These are phyloP conservation scores for Microcebus ravelobensis DNA, from an alignment of 2,113 vertebrate species.

Conservation along the genomic window DNA sequence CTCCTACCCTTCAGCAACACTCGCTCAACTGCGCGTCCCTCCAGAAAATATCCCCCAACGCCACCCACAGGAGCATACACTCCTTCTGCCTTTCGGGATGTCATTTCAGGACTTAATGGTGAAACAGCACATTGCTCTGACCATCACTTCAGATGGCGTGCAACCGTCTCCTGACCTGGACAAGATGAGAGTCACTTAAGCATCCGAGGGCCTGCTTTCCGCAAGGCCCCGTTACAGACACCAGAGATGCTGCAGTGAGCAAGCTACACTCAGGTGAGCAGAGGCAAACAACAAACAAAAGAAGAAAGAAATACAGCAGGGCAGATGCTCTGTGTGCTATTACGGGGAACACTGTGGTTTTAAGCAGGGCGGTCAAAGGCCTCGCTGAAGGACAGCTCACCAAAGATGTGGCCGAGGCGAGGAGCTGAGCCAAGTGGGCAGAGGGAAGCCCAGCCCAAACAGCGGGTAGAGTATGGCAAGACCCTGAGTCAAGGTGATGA, in stretches of 20 bases:
- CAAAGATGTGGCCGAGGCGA: background rate
- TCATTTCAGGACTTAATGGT: background rate
- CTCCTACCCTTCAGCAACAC: no score
- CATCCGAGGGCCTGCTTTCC: background rate
- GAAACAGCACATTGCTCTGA: background rate
- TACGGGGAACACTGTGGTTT: background rate
- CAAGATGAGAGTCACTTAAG: accelerated
- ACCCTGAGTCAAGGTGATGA: background rate
- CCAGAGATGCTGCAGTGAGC: accelerated
- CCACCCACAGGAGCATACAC: background rate
- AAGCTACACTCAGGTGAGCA: background rate
- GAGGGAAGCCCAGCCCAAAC: background rate
- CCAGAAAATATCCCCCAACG: background rate
- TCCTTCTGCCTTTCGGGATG: background rate
- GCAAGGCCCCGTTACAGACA: accelerated
- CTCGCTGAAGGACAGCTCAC: background rate
- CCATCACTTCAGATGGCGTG: background rate
- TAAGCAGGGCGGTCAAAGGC: background rate
- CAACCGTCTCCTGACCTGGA: accelerated
- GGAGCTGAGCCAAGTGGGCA: accelerated
- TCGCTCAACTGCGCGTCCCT: no score
- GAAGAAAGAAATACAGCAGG: background rate
- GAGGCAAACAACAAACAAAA: background rate
- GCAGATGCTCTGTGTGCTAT: accelerated
- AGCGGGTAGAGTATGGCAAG: background rate